Evolutionary conservation across 2,888 invertebrate species (phyloP).

Genomic region (Tolmerus cingulatus): DNA sequence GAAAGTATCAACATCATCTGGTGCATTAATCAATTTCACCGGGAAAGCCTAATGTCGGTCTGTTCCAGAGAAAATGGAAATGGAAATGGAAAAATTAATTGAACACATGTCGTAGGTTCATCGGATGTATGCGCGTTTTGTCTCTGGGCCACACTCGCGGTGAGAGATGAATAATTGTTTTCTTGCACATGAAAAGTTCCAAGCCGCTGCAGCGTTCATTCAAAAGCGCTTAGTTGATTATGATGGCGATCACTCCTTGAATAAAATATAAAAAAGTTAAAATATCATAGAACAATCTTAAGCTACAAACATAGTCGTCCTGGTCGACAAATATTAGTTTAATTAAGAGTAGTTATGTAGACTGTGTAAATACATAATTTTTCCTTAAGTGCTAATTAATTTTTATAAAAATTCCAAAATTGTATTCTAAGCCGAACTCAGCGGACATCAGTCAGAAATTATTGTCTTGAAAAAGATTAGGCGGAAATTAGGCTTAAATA

Average conservation of each 20-base stretch:
- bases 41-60: not conserved
- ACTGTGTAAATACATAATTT: too few relatives aligned
- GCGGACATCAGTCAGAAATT: too few relatives aligned
- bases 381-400: too few relatives aligned
- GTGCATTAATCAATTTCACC: constrained; percentile 20
- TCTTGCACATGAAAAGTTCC: not conserved
- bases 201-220: not conserved
- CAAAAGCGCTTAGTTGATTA: not conserved
- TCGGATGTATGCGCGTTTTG: not conserved
- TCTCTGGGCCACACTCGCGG: not conserved
- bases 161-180: not conserved
- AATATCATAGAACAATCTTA: too few relatives aligned
- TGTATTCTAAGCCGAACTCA: too few relatives aligned
- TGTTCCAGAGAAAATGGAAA: not conserved
- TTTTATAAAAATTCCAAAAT: too few relatives aligned
- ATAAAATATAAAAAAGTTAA: too few relatives aligned
- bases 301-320: too few relatives aligned
- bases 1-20: constrained; percentile 15
- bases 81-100: constrained; percentile 7
- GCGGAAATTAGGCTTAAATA: too few relatives aligned
- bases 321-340: too few relatives aligned
- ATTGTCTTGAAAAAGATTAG: too few relatives aligned
- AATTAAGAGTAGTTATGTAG: too few relatives aligned
- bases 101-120: constrained; percentile 7
- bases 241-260: not conserved